These are phyloP conservation scores for Caenorhabditis plicata DNA, from an alignment of 2,888 invertebrate genomes.

Conservation along the genomic window DNA sequence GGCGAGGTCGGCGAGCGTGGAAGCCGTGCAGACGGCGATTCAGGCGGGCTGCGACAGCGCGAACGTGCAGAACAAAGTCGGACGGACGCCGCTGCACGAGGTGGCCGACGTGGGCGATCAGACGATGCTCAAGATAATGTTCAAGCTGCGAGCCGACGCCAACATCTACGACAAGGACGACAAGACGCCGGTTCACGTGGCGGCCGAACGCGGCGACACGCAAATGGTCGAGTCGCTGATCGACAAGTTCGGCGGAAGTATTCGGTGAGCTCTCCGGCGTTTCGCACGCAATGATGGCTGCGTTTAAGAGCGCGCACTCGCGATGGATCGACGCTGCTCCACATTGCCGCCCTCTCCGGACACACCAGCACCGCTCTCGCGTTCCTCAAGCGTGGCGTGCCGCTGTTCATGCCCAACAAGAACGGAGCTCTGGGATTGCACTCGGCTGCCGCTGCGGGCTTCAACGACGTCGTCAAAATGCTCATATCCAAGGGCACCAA, in stretches of 20 bases:
- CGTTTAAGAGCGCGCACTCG: constrained; percentile 60
- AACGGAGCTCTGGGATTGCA: constrained; percentile 94
- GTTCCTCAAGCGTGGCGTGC: constrained; percentile 96
- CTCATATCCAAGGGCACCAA: constrained; percentile 92
- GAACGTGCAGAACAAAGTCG: constrained; percentile 86
- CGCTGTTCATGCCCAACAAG: constrained; percentile 99
- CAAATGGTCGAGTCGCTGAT: constrained; percentile 90
- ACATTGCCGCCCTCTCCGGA: constrained; percentile 93
- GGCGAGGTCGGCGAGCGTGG: constrained; percentile 72
- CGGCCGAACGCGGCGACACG: constrained; percentile 95
- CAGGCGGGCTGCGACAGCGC: constrained; percentile 77
- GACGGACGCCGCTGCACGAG: constrained; percentile 91
- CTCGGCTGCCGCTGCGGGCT: constrained; percentile 93
- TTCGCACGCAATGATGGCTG: too few relatives aligned
- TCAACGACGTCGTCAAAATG: constrained; percentile 77
- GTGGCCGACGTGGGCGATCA: constrained; percentile 90
- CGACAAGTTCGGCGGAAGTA: constrained; percentile 93
- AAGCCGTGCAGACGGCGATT: constrained; percentile 50
- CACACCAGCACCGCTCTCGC: constrained; percentile 97
- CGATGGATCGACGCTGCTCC: constrained; percentile 97
- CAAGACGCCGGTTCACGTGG: constrained; percentile 93
- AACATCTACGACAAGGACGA: constrained; percentile 91
- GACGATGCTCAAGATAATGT: constrained; percentile 88
- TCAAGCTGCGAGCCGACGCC: constrained; percentile 89
- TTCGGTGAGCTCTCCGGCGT: too few relatives aligned